Conservation (phyloP, 30 jellyfish, hydroid and myxozoan species). For the Sanderia malayensis region DNA sequence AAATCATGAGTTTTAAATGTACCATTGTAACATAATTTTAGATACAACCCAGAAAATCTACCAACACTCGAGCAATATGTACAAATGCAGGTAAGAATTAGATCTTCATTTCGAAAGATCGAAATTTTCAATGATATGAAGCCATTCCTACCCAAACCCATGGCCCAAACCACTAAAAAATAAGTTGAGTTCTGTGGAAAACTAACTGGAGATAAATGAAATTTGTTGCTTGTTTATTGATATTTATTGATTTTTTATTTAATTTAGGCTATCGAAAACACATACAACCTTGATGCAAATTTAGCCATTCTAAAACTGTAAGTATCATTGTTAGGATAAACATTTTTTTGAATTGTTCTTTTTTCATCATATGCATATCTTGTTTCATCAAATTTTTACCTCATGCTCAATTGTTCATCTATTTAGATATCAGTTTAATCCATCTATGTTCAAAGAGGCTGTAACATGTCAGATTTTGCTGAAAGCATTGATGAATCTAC, state of each 20-base stretch:
- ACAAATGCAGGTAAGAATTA: conserved; percentile 83
- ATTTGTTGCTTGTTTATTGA: too few relatives aligned
- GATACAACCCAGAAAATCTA: conserved; percentile 92
- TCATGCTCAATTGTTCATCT: too few relatives aligned
- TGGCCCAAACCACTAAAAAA: too few relatives aligned
- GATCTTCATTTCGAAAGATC: too few relatives aligned
- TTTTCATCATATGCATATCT: too few relatives aligned
- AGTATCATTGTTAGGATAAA: too few relatives aligned
- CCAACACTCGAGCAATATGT: conserved; percentile 87
- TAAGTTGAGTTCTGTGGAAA: too few relatives aligned
- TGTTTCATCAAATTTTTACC: too few relatives aligned
- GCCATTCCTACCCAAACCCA: too few relatives aligned
- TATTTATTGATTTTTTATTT: background rate
- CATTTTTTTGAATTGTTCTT: too few relatives aligned
- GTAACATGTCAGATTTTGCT: conserved; percentile 87
- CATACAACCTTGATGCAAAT: conserved; percentile 96
- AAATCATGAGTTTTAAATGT: background rate
- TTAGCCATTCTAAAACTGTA: conserved; percentile 85
- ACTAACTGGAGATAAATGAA: too few relatives aligned
- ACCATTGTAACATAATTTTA: background rate
- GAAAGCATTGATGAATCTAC: conserved; percentile 90
- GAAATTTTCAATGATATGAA: too few relatives aligned
- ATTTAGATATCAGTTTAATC: conserved; percentile 91
- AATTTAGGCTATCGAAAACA: conserved; percentile 83
- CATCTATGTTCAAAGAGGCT: conserved; percentile 82